These are phyloP conservation scores for Leptinotarsa haldemani DNA, from an alignment of 2,888 invertebrate genomes.

Conservation along the genomic window DNA sequence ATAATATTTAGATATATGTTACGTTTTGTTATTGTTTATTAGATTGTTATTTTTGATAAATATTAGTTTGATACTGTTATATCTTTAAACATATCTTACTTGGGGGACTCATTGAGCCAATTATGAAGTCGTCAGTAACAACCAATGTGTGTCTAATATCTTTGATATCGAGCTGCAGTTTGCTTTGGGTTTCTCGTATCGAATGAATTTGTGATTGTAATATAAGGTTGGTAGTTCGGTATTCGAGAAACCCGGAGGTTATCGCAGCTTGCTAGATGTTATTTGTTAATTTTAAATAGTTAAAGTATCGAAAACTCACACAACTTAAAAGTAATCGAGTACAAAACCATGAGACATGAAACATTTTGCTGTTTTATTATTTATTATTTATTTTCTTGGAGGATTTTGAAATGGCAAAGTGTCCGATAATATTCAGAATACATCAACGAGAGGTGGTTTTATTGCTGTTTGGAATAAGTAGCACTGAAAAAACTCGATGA, in stretches of 20 bases:
- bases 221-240: constrained; percentile 46
- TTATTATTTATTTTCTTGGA: constrained; percentile 32
- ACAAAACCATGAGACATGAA: constrained; percentile 37
- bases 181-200: constrained; percentile 30
- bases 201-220: constrained; percentile 48
- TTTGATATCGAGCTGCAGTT: constrained; percentile 27
- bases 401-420: constrained; percentile 30
- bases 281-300: constrained; percentile 38
- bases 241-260: constrained; percentile 27
- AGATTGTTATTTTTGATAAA: constrained; percentile 4
- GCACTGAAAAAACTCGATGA: not conserved
- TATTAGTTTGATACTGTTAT: constrained; percentile 3
- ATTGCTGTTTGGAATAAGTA: not conserved
- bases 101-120: not conserved
- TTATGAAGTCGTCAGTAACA: not conserved
- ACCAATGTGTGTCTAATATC: constrained; percentile 16
- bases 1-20: constrained; percentile 6
- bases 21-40: constrained; percentile 15
- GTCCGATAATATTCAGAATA: constrained; percentile 35
- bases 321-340: constrained; percentile 39
- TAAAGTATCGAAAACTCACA: constrained; percentile 36
- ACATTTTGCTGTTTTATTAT: constrained; percentile 30
- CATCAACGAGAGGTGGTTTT: constrained; percentile 26
- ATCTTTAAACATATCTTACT: constrained; percentile 8
- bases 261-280: constrained; percentile 36